Base-by-base conservation (phyloP, 2,113 vertebrate genomes). In the Engystomops pustulosus region DNA sequence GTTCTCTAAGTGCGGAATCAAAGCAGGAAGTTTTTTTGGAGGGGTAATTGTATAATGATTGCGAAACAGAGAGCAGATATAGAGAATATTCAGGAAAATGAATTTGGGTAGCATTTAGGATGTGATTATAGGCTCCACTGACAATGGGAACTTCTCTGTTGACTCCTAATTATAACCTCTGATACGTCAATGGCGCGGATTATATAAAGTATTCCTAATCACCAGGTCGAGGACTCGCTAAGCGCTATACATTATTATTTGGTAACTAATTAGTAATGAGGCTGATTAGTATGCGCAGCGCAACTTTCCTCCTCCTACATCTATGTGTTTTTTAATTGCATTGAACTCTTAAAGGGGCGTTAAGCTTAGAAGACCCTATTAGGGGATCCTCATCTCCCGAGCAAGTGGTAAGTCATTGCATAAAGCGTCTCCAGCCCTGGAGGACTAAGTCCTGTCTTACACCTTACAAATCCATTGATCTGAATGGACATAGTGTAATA, bases 21-120 rank as follows among this genome's bases (percentile, higher is more conserved):
- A 51, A 53, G 32, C 49, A 47, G 55, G 67, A 81, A n/a, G 47
- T 3, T 44, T 71, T 67, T 67, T 36, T 34, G 4, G 17, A 6
- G 17, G 47, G 79, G 44, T 70, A 55, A 70, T 81, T 55, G 32
- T 58, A 34, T 49, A 41, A 81, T 81, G 65, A 41, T 51, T 70
- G 23, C 67, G 27, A 49, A 27, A 23, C 6, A 38, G 36, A 81
- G 67, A 38, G 62, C 14, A 18, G 55, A 36, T 68, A 81, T 71
- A 36, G 67, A 53, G 65, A 25, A 25, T 41, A 71, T 81, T 70
- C 6, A n/a, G 79, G 30, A 23, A 8, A 41, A 81, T 81, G 38
- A 81, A 81, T 81, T 55, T 34, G 34, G 34, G 51, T 25, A 27
- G 51, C 47, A 30, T 81, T 34, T 41, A 81, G 20, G 45, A 69